These are phyloP conservation scores for Papilio aristodemus DNA, from an alignment of 1,140 invertebrate genomes.

Conservation along the genomic window DNA sequence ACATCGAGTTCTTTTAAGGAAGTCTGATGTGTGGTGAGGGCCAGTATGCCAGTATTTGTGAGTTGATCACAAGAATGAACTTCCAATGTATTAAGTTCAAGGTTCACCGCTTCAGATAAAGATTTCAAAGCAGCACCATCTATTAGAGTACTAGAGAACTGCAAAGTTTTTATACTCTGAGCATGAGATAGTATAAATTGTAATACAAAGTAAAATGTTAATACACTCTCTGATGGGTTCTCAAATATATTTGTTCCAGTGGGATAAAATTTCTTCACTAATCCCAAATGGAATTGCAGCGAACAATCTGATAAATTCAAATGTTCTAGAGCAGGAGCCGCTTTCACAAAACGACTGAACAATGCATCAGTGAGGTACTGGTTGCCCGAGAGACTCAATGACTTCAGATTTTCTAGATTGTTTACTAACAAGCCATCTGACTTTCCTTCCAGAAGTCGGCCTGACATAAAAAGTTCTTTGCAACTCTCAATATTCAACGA, in stretches of 20 bases:
- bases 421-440: conserved; percentile 76
- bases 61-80: conserved; percentile 85
- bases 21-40: conserved; percentile 81
- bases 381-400: conserved; percentile 83
- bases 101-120: conserved; percentile 77
- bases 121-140: conserved; percentile 82
- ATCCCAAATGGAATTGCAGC: conserved; percentile 85
- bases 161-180: conserved; percentile 80
- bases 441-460: conserved; percentile 83
- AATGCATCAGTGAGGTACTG: conserved; percentile 86
- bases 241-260: conserved; percentile 62
- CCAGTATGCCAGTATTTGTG: conserved; percentile 81
- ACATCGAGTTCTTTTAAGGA: conserved; percentile 82
- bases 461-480: conserved; percentile 87
- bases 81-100: conserved; percentile 81
- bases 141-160: conserved; percentile 85
- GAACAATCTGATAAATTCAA: conserved; percentile 84
- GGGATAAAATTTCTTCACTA: conserved; percentile 85
- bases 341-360: conserved; percentile 83
- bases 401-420: conserved; percentile 81
- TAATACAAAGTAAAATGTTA: conserved; percentile 86
- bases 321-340: conserved; percentile 82
- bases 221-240: conserved; percentile 83
- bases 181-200: conserved; percentile 81
- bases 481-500: conserved; percentile 83